Evolutionary conservation across 2,888 invertebrate species (phyloP).

Genomic region (Lagria hirta): DNA sequence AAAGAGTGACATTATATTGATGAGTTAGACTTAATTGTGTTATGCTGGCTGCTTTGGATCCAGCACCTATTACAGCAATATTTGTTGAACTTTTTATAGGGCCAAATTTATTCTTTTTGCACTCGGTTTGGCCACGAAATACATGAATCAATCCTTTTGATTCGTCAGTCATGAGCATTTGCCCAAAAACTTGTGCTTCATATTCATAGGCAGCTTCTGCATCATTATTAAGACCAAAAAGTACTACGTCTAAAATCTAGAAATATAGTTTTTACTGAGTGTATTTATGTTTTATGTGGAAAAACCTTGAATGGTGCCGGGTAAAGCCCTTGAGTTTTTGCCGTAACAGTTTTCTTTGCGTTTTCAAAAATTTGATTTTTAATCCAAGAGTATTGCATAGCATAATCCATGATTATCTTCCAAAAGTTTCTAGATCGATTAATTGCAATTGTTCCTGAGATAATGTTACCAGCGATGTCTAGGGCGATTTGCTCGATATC

Average conservation of each 20-base stretch:
- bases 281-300: slow-evolving; percentile 2
- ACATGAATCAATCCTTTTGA: slow-evolving; percentile 90
- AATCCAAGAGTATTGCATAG: slow-evolving; percentile 72
- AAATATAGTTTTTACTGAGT: background rate
- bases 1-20: slow-evolving; percentile 84
- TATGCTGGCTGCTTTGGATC: slow-evolving; percentile 98
- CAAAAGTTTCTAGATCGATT: slow-evolving; percentile 69
- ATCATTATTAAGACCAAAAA: slow-evolving; percentile 85
- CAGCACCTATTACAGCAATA: slow-evolving; percentile 91
- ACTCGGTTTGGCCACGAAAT: slow-evolving; percentile 95
- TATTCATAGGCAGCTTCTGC: slow-evolving; percentile 78
- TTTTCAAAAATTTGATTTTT: slow-evolving; percentile 89
- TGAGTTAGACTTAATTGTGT: slow-evolving; percentile 96
- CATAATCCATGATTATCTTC: slow-evolving; percentile 67
- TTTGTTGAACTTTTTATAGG: slow-evolving; percentile 74
- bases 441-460: slow-evolving; percentile 75
- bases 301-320: slow-evolving; percentile 92
- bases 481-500: slow-evolving; percentile 90
- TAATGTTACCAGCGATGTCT: slow-evolving; percentile 77
- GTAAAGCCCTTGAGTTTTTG: slow-evolving; percentile 89
- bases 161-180: slow-evolving; percentile 87
- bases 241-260: slow-evolving; percentile 80
- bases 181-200: slow-evolving; percentile 87
- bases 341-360: slow-evolving; percentile 89
- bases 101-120: slow-evolving; percentile 98